Percentiles rank a stretch among this genome's conserved stretches.
phyloP scores from a whole-genome alignment of 1,140 invertebrate genomes.

The Sarcophaga bullata region DNA sequence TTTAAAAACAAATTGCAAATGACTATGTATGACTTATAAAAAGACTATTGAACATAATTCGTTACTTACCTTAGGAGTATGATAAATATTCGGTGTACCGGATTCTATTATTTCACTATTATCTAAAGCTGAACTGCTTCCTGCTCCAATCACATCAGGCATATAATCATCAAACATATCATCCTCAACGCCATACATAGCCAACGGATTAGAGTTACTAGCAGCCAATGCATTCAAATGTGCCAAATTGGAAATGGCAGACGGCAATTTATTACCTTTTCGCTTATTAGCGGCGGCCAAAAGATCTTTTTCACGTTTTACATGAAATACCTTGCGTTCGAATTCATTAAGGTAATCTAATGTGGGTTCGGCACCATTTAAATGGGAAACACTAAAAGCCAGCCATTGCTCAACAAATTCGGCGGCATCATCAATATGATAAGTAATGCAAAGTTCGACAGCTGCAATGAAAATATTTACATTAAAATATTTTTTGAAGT shows the following conservation, averaged over 20 bases:
- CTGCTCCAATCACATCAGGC: neutral
- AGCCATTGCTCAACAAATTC: constrained; percentile 76
- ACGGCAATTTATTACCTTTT: constrained; percentile 39
- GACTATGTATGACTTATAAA: too few species aligned
- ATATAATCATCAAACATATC: constrained; percentile 44
- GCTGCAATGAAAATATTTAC: constrained; percentile 54
- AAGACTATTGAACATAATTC: too few species aligned
- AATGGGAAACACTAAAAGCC: constrained; percentile 72
- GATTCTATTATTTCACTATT: constrained; percentile 17
- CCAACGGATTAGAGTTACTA: constrained; percentile 30
- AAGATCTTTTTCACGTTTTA: constrained; percentile 62
- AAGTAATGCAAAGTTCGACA: constrained; percentile 70
- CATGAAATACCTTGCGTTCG: constrained; percentile 72
- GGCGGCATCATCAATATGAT: constrained; percentile 71
- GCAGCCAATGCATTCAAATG: constrained; percentile 30
- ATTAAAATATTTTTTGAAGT: neutral
- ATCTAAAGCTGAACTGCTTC: neutral
- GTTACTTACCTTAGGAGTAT: constrained; percentile 46
- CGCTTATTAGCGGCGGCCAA: constrained; percentile 44
- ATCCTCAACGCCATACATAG: constrained; percentile 44
- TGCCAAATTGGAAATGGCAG: constrained; percentile 28
- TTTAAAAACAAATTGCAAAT: too few species aligned
- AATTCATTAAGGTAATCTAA: constrained; percentile 69
- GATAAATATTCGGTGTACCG: constrained; percentile 38
- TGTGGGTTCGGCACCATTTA: constrained; percentile 70